phyloP scores from a whole-genome alignment of 2,113 vertebrate genomes.

The Campylorhamphus procurvoides region DNA sequence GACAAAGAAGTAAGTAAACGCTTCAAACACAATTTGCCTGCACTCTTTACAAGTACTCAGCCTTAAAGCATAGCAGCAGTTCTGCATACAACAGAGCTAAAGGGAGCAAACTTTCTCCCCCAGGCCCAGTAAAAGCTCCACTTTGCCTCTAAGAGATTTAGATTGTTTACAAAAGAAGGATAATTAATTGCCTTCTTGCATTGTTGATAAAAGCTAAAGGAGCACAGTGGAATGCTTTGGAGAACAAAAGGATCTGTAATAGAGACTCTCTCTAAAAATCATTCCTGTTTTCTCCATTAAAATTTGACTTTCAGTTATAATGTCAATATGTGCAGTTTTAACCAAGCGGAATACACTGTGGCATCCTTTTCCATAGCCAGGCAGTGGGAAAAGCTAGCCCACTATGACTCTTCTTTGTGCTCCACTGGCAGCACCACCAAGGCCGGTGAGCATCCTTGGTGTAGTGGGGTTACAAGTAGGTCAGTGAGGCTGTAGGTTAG shows the following conservation, averaged over 20 bases:
- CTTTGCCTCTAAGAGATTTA: background rate
- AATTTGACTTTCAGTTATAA: background rate
- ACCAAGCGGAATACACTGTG: background rate
- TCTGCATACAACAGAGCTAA: background rate
- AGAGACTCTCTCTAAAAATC: background rate
- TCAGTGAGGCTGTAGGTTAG: background rate
- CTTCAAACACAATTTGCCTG: background rate
- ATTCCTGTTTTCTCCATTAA: background rate
- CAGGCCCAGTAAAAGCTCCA: background rate
- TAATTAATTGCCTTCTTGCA: background rate
- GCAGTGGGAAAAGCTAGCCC: background rate
- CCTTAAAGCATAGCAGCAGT: background rate
- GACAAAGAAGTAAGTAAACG: constrained; percentile 87
- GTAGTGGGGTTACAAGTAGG: background rate
- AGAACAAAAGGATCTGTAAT: background rate
- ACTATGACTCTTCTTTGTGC: background rate
- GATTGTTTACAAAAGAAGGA: background rate
- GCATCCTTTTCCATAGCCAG: background rate
- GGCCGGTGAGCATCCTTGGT: background rate
- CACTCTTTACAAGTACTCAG: background rate
- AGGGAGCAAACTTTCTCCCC: background rate
- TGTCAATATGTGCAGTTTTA: background rate
- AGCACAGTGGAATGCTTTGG: background rate
- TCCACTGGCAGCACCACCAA: background rate
- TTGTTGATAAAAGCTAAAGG: background rate